A percentile compares a stretch with the other conserved stretches of the same genome.
These are phyloP conservation scores for Sterna hirundo DNA, from an alignment of 2,113 vertebrate genomes.

Conservation along the genomic window DNA sequence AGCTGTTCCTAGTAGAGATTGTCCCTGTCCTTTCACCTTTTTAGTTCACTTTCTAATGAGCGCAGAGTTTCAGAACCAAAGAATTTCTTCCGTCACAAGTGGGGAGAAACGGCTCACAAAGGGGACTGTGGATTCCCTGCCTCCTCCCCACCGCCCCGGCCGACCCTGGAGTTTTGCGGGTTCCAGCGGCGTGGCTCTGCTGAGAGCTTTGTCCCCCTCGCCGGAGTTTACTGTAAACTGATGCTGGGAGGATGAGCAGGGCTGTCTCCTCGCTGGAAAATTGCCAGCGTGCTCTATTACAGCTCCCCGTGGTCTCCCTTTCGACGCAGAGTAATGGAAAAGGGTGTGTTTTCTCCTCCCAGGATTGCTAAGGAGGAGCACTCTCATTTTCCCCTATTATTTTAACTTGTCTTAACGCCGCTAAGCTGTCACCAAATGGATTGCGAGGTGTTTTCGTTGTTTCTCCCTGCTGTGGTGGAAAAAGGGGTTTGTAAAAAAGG, in stretches of 20 bases:
- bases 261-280: neutral
- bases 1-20: neutral
- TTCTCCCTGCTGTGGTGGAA: neutral
- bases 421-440: neutral
- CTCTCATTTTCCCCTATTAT: neutral
- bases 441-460: too few relatives aligned
- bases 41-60: neutral
- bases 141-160: rapidly evolving
- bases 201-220: neutral
- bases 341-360: slow-evolving; percentile 4
- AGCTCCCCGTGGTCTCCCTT: neutral
- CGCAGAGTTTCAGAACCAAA: neutral
- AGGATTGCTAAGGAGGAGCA: neutral
- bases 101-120: neutral
- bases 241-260: slow-evolving; percentile 17
- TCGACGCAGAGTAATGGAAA: neutral
- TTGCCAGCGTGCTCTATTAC: slow-evolving; percentile 23
- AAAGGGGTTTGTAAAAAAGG: neutral
- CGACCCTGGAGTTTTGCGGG: neutral
- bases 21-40: neutral
- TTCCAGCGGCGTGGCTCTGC: neutral
- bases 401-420: neutral
- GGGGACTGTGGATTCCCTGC: neutral
- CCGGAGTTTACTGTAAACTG: slow-evolving; percentile 36
- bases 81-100: neutral